Evolutionary conservation across 1,140 invertebrate species (phyloP).

Genomic region (Steinernema khuongi): DNA sequence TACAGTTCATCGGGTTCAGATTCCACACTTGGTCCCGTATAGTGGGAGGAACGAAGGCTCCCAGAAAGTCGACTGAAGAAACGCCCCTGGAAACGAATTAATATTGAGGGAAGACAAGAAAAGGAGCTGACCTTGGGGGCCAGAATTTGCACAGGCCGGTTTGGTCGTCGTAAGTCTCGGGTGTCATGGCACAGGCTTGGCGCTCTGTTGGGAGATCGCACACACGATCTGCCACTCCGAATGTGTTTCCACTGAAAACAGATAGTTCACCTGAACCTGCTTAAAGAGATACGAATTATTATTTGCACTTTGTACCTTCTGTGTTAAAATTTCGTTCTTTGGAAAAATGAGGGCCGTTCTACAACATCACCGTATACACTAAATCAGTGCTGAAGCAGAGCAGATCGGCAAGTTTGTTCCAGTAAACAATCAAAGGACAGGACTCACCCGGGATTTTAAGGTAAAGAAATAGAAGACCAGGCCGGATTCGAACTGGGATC

Average conservation of each 20-base stretch:
- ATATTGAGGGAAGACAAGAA: neutral
- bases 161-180: slow-evolving; percentile 35
- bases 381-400: too few relatives aligned
- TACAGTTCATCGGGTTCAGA: slow-evolving; percentile 45
- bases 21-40: slow-evolving; percentile 46
- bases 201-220: slow-evolving; percentile 46
- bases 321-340: too few relatives aligned
- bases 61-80: slow-evolving; percentile 40
- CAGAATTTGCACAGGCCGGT: slow-evolving; percentile 38
- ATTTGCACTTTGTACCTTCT: too few relatives aligned
- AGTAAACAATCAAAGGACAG: too few relatives aligned
- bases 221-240: slow-evolving; percentile 44
- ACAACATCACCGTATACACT: too few relatives aligned
- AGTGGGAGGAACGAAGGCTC: slow-evolving; percentile 39
- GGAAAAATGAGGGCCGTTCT: too few relatives aligned
- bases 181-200: slow-evolving; percentile 48
- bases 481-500: too few relatives aligned
- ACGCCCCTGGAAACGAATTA: slow-evolving; percentile 33
- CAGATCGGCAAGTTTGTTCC: too few relatives aligned
- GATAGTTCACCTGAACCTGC: slow-evolving; percentile 4
- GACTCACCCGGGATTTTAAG: too few relatives aligned
- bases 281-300: too few relatives aligned
- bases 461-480: too few relatives aligned
- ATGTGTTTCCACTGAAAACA: slow-evolving; percentile 39
- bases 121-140: slow-evolving; percentile 37